These are phyloP conservation scores for Elaphurus davidianus DNA, from an alignment of 2,113 vertebrate species.

Conservation along the genomic window DNA sequence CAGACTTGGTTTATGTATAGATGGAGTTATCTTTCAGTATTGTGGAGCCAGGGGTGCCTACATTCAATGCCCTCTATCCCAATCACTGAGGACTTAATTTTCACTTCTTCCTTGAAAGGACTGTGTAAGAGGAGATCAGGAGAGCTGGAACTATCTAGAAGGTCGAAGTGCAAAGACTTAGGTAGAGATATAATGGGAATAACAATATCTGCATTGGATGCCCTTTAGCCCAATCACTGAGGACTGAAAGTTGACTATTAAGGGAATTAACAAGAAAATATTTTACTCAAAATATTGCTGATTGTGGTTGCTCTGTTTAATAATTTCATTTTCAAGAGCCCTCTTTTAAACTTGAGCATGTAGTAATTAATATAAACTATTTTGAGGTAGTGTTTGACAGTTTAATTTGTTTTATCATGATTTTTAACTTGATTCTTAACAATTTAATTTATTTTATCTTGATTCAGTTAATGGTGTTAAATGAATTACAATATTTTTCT, in stretches of 20 bases:
- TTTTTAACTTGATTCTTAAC: constrained; percentile 10
- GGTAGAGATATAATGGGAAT: background rate
- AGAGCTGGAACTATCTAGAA: background rate
- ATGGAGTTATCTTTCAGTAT: background rate
- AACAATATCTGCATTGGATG: background rate
- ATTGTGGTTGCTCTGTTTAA: background rate
- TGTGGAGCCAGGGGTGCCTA: background rate
- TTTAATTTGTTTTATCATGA: background rate
- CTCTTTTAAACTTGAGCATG: background rate
- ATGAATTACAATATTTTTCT: background rate
- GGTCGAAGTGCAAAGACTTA: background rate
- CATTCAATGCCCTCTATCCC: background rate
- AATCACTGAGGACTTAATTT: background rate
- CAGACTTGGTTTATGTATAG: background rate
- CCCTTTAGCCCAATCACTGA: background rate
- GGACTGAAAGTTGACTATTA: background rate
- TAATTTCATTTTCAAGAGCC: background rate
- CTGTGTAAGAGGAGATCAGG: background rate
- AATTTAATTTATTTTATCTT: background rate
- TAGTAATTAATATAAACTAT: background rate
- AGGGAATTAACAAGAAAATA: background rate
- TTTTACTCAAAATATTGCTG: background rate
- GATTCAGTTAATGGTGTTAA: background rate
- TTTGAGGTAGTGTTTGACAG: background rate
- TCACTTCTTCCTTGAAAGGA: background rate